Percentiles rank a stretch among this genome's conserved stretches.
These are phyloP conservation scores for Erebia ligea DNA, from an alignment of 2,888 invertebrate genomes.

Conservation along the genomic window DNA sequence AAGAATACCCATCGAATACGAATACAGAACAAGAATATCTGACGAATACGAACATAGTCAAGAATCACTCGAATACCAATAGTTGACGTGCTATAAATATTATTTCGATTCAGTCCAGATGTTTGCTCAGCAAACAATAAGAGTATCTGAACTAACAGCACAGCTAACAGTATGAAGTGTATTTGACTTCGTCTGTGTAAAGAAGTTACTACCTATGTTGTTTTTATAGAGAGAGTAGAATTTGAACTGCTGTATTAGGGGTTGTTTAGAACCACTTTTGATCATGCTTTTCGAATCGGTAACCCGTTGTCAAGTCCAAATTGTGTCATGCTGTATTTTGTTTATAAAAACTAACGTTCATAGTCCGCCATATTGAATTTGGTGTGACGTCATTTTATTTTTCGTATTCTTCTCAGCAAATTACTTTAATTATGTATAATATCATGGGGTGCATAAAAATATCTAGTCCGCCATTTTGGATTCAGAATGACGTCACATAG, in stretches of 20 bases:
- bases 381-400: too few relatives aligned
- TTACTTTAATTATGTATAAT: too few relatives aligned
- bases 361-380: too few relatives aligned
- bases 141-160: neutral
- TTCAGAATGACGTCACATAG: too few relatives aligned
- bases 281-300: too few relatives aligned
- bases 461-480: too few relatives aligned
- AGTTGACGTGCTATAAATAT: slow-evolving; percentile 25
- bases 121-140: slow-evolving; percentile 16
- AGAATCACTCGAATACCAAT: slow-evolving; percentile 31
- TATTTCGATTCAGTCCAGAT: slow-evolving; percentile 14
- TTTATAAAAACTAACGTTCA: too few relatives aligned
- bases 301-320: too few relatives aligned
- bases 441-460: too few relatives aligned
- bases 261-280: too few relatives aligned
- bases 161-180: neutral
- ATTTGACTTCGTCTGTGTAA: neutral
- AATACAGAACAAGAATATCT: slow-evolving; percentile 24
- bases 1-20: slow-evolving; percentile 18
- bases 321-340: too few relatives aligned
- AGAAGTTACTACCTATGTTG: neutral
- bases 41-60: slow-evolving; percentile 28
- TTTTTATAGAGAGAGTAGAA: neutral
- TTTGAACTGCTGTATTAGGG: neutral
- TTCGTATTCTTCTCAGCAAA: too few relatives aligned